phyloP scores from a whole-genome alignment of 2,888 invertebrate genomes.

The Coleophora deauratella region DNA sequence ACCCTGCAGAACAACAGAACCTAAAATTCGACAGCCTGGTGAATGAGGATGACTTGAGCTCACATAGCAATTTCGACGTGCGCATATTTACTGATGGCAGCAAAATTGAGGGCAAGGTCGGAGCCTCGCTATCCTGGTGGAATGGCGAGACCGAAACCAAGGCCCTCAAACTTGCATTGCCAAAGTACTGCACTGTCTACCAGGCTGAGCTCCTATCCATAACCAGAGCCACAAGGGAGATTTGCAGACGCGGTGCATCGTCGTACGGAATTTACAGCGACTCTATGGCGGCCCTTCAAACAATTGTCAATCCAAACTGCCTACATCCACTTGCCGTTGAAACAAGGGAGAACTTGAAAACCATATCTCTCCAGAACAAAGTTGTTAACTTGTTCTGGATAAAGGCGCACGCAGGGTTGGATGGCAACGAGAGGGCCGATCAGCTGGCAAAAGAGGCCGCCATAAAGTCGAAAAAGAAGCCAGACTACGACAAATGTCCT shows the following conservation, averaged over 20 bases:
- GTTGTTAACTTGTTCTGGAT: constrained; percentile 1
- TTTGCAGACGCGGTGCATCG: constrained; percentile 5
- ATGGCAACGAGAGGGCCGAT: no score
- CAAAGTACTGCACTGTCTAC: no score
- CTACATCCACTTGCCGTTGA: constrained; percentile 11
- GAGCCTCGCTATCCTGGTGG: constrained; percentile 5
- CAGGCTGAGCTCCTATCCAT: no score
- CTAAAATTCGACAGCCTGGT: not conserved
- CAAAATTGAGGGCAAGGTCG: no score
- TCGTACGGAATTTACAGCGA: constrained; percentile 10
- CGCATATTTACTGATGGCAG: constrained; percentile 7
- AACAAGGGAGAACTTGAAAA: not conserved
- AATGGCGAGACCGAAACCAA: constrained; percentile 10
- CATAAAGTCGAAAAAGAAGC: not conserved
- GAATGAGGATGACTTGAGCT: not conserved
- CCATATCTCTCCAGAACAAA: not conserved
- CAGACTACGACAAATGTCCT: not conserved
- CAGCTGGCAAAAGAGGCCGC: no score
- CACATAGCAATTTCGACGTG: not conserved
- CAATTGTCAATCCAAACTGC: not conserved
- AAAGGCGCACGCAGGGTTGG: no score
- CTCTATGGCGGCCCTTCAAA: constrained; percentile 10
- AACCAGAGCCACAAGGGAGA: no score
- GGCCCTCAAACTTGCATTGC: no score
- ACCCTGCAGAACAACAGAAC: constrained; percentile 1